phyloP scores from a whole-genome alignment of 2,888 invertebrate species.

The Ametastegia equiseti region DNA sequence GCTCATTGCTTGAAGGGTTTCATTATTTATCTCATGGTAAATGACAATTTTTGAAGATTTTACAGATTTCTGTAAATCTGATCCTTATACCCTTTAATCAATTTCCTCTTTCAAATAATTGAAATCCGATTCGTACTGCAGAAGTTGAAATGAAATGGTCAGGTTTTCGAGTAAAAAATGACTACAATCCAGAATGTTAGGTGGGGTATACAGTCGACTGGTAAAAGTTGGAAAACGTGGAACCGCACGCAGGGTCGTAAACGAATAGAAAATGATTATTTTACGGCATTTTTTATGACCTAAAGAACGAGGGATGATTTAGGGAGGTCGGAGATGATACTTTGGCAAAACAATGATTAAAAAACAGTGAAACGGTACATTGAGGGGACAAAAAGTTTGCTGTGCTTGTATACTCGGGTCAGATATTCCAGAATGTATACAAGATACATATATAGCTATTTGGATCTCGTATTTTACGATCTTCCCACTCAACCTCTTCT shows the following conservation, averaged over 20 bases:
- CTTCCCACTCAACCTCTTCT: constrained; percentile 34
- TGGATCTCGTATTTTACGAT: constrained; percentile 24
- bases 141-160: too few species aligned
- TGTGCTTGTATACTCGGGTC: background rate
- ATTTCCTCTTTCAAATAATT: too few species aligned
- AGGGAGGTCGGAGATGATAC: constrained; percentile 16
- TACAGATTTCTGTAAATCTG: too few species aligned
- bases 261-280: constrained; percentile 5
- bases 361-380: background rate
- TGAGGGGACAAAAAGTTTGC: background rate
- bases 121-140: too few species aligned
- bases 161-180: background rate
- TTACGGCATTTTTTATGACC: background rate
- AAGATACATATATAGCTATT: too few species aligned
- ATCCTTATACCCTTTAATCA: too few species aligned
- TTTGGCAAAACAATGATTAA: constrained; percentile 30
- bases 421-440: too few species aligned
- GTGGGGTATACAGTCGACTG: background rate
- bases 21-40: too few species aligned
- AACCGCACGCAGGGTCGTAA: constrained; percentile 4
- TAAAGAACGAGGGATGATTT: constrained; percentile 9
- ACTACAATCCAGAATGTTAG: too few species aligned
- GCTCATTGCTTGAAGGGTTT: too few species aligned
- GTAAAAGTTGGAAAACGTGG: background rate
- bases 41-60: too few species aligned